Percentiles rank a stretch among this genome's conserved stretches.
phyloP scores from a whole-genome alignment of 2,797 vertebrate species.

The Otolemur crassicaudatus region DNA sequence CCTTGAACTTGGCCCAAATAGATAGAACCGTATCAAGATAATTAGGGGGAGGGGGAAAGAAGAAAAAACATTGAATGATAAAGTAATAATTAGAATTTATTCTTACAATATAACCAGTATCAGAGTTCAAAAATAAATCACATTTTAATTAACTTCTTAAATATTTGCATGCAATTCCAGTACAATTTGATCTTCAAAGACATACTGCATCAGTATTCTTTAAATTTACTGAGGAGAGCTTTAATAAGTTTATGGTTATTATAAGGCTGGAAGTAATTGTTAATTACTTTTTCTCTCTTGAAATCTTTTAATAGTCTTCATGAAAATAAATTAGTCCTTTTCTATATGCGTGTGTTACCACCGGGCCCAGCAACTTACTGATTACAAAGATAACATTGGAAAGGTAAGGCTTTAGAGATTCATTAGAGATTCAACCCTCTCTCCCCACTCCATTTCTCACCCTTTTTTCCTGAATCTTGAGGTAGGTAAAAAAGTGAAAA shows the following conservation, averaged over 20 bases:
- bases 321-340: conserved; percentile 85
- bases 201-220: conserved; percentile 64
- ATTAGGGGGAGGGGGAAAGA: neutral
- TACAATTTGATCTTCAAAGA: conserved; percentile 72
- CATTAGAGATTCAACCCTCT: neutral
- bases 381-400: conserved; percentile 77
- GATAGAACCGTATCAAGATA: neutral
- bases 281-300: conserved; percentile 83
- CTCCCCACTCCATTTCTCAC: neutral
- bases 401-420: conserved; percentile 12
- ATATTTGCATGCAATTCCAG: conserved; percentile 67
- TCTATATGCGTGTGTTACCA: conserved; percentile 81
- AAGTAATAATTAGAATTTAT: conserved; percentile 53
- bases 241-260: conserved; percentile 84
- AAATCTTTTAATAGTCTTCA: conserved; percentile 78
- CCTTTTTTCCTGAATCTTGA: neutral
- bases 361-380: conserved; percentile 67
- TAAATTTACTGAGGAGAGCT: conserved; percentile 67
- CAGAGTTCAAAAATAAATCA: conserved; percentile 63
- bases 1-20: neutral
- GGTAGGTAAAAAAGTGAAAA: neutral
- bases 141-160: conserved; percentile 73
- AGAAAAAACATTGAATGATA: neutral
- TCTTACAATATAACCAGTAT: conserved; percentile 18
- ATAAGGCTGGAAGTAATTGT: conserved; percentile 81